These are phyloP conservation scores for Ceratosolen fusciceps DNA, from an alignment of 1,140 invertebrate species.

Conservation along the genomic window DNA sequence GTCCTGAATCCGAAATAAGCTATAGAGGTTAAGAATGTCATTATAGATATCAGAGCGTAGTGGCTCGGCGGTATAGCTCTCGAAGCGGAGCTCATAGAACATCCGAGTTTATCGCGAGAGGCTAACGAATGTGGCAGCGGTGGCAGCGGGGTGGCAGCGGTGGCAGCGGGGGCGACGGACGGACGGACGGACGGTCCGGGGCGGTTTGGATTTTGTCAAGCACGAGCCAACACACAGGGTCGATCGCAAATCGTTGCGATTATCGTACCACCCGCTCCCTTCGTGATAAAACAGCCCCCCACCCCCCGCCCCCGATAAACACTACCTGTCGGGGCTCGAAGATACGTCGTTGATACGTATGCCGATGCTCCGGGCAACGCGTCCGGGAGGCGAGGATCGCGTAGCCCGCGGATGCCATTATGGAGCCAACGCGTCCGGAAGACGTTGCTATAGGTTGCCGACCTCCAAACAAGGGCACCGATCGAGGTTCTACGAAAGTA, in stretches of 20 bases:
- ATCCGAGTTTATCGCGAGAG: constrained; percentile 16
- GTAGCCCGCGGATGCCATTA: neutral
- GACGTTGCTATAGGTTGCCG: constrained; percentile 13
- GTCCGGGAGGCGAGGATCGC: too few species aligned
- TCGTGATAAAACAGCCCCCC: too few species aligned
- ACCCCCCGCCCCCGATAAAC: too few species aligned
- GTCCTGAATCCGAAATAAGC: constrained; percentile 23
- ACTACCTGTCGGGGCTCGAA: too few species aligned
- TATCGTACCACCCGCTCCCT: neutral
- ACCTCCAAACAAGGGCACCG: constrained; percentile 26
- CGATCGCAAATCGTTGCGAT: neutral
- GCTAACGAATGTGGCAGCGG: constrained; percentile 4
- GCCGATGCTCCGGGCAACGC: neutral
- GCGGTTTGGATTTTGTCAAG: too few species aligned
- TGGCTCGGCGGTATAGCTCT: neutral
- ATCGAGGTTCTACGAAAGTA: neutral
- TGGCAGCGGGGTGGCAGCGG: too few species aligned
- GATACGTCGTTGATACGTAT: too few species aligned
- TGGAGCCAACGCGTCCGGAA: neutral
- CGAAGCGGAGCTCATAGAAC: neutral
- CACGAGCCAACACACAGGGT: constrained; percentile 2
- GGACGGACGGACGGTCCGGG: too few species aligned
- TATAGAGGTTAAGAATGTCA: constrained; percentile 25
- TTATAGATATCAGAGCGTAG: constrained; percentile 1
- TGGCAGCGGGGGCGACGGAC: too few species aligned